Percentiles rank a stretch among this genome's conserved stretches.
These are phyloP conservation scores for Biston betularia DNA, from an alignment of 2,888 invertebrate genomes.

Conservation along the genomic window DNA sequence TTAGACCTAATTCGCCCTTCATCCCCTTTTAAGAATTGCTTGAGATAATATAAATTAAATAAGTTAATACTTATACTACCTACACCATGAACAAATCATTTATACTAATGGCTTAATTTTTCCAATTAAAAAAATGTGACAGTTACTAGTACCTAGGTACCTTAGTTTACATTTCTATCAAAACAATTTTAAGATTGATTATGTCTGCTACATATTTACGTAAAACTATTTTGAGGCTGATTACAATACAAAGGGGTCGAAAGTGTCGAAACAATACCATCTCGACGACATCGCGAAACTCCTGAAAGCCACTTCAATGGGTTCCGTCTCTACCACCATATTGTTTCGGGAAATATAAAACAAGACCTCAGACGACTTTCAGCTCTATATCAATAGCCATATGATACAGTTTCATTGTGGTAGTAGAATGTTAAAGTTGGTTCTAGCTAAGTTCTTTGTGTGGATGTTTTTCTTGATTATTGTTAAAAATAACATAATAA, in stretches of 20 bases:
- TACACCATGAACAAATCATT: too few species aligned
- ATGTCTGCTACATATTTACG: conserved; percentile 10
- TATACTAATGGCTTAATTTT: too few species aligned
- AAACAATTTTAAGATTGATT: not conserved
- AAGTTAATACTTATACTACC: not conserved
- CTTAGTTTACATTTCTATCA: not conserved
- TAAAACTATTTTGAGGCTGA: conserved; percentile 42
- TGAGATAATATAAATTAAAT: not conserved
- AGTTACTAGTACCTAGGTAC: not conserved
- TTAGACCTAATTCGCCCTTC: not conserved
- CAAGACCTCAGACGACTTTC: conserved; percentile 26
- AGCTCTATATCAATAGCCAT: conserved; percentile 31
- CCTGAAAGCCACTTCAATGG: conserved; percentile 63
- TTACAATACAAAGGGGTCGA: conserved; percentile 60
- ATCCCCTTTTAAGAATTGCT: not conserved
- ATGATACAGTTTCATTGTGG: conserved; percentile 25
- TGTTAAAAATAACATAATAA: conserved; percentile 44
- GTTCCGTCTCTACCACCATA: conserved; percentile 51
- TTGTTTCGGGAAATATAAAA: conserved; percentile 18
- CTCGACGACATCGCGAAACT: conserved; percentile 63
- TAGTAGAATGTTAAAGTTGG: conserved; percentile 33
- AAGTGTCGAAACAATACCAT: conserved; percentile 72
- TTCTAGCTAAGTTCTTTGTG: conserved; percentile 56
- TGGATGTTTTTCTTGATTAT: conserved; percentile 62
- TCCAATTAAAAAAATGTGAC: not conserved